Evolutionary conservation across 2,888 invertebrate species (phyloP).

Genomic region (Ecliptopera silaceata): DNA sequence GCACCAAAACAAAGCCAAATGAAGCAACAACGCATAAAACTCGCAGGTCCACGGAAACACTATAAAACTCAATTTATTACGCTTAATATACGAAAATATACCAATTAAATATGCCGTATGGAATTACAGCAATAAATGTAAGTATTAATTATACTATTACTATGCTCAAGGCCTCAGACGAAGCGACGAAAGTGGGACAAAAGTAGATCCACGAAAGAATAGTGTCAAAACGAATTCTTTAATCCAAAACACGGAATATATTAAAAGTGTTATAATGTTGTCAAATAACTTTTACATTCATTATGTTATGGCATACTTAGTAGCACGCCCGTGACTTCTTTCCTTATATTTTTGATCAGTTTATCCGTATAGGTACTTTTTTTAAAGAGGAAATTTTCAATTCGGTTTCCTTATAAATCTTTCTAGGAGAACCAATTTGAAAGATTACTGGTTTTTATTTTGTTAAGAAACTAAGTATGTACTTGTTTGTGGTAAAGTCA

Average conservation of each 20-base stretch:
- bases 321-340: not conserved
- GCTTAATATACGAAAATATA: slow-evolving; percentile 3
- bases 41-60: slow-evolving; percentile 3
- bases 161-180: slow-evolving; percentile 17
- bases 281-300: not conserved
- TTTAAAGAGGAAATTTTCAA: no score
- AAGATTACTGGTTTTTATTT: no score
- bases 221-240: slow-evolving; percentile 20
- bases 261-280: not conserved
- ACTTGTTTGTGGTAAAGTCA: no score
- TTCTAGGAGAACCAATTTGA: no score
- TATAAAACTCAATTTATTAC: slow-evolving; percentile 6
- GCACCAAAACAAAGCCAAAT: slow-evolving; percentile 4
- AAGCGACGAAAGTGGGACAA: slow-evolving; percentile 17
- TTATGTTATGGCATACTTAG: not conserved
- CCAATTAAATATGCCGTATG: slow-evolving; percentile 8
- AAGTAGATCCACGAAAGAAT: slow-evolving; percentile 14
- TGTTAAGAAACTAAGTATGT: no score
- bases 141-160: slow-evolving; percentile 18
- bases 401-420: no score
- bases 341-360: no score
- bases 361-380: no score
- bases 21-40: slow-evolving; percentile 4
- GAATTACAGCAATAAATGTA: slow-evolving; percentile 20
- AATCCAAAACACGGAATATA: slow-evolving; percentile 9